A percentile compares a stretch with the other conserved stretches of the same genome.
phyloP scores from a whole-genome alignment of 2,888 invertebrate genomes.

The Uropetala carovei region DNA sequence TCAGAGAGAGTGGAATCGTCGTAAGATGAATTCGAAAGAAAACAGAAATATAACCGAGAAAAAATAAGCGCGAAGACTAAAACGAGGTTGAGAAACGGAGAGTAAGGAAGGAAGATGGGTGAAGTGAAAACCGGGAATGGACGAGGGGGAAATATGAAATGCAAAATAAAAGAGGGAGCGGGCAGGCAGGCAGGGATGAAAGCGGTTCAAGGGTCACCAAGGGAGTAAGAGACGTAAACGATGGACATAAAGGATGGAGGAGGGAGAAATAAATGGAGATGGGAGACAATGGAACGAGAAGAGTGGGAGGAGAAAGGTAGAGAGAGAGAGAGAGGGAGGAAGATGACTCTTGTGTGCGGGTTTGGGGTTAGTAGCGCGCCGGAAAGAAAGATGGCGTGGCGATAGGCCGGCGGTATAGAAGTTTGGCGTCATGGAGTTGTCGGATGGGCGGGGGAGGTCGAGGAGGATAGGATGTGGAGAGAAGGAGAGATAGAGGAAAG shows the following conservation, averaged over 20 bases:
- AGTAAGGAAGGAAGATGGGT: no score
- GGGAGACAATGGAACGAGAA: background rate
- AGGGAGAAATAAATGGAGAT: background rate
- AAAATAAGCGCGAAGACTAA: no score
- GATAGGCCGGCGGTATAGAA: background rate
- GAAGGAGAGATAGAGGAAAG: background rate
- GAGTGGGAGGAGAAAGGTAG: background rate
- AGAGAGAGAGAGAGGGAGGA: background rate
- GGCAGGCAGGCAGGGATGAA: background rate
- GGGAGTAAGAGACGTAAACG: background rate
- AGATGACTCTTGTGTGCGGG: background rate
- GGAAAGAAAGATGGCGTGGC: constrained; percentile 36
- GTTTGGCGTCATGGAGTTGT: background rate
- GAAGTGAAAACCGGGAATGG: background rate
- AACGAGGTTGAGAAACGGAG: no score
- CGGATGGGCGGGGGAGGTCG: background rate
- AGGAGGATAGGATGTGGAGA: background rate
- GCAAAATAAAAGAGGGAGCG: background rate
- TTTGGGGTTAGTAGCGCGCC: constrained; percentile 42
- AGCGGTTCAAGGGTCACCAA: background rate
- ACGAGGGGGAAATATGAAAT: background rate
- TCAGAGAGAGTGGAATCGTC: no score
- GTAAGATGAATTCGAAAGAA: no score
- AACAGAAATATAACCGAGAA: no score
- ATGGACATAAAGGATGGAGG: background rate